A percentile compares a stretch with the other conserved stretches of the same genome.
phyloP scores from a whole-genome alignment of 2,797 vertebrate species.

The Gouania willdenowi region DNA sequence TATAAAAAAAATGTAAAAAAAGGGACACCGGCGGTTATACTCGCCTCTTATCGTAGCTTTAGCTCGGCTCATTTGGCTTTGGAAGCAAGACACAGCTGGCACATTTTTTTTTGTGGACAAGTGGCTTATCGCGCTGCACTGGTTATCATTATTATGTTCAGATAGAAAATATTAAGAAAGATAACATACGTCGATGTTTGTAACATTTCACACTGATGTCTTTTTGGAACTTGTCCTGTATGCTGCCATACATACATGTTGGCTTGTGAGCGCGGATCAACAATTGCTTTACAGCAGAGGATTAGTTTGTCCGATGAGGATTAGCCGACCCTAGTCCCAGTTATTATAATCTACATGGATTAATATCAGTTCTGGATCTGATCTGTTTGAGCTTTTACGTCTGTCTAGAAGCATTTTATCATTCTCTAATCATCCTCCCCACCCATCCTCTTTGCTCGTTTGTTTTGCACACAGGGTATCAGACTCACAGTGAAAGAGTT shows the following conservation, averaged over 20 bases:
- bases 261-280: slow-evolving; percentile 39
- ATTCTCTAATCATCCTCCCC: slow-evolving; percentile 32
- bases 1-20: no score
- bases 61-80: no score
- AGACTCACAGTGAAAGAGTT: slow-evolving; percentile 86
- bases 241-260: slow-evolving; percentile 25
- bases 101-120: no score
- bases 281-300: slow-evolving; percentile 51
- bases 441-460: slow-evolving; percentile 4
- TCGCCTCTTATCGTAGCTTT: no score
- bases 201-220: slow-evolving; percentile 1
- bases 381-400: slow-evolving; percentile 28
- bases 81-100: no score
- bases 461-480: slow-evolving; percentile 74
- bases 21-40: no score
- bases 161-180: not conserved
- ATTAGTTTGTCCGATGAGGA: slow-evolving; percentile 65
- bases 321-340: slow-evolving; percentile 69
- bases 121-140: not conserved
- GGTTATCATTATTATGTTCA: not conserved
- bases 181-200: not conserved
- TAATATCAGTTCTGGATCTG: slow-evolving; percentile 60
- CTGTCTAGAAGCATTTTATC: slow-evolving; percentile 48
- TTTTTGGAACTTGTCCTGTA: slow-evolving; percentile 13
- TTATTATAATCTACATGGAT: slow-evolving; percentile 75